Base-by-base conservation (phyloP, 2,888 invertebrate genomes). In the Ophion ellenae region DNA sequence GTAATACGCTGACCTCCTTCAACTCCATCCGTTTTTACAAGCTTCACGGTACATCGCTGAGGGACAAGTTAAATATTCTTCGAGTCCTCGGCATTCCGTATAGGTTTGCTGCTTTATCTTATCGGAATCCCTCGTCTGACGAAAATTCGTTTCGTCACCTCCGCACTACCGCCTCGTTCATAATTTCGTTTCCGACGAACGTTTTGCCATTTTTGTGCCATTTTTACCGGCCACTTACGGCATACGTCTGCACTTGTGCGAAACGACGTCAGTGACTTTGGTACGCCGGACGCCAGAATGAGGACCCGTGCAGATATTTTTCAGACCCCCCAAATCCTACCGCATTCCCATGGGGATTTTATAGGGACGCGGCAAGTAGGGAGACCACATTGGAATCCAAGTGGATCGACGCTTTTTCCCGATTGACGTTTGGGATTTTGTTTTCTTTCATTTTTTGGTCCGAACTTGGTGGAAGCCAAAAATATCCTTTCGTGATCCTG, bases 41-140 rank as follows among this genome's bases (percentile, higher is more conserved):
- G 75, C 75, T 71, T 74, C 77, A 64, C 76, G 76, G 53, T 81
- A 61, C 32, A 70, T 63, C 40, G 75, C 84, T 64, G 45, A 61
- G 61, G 70, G 24, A 84, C 75, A 84, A 84, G 75, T 84, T 80
- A 80, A 80, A 80, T 80, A 84, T 84, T 84, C 84, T 80, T 71
- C 79, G 74, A 79, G 63, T 80, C 70, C 40, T 24, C 47, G 14
- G 83, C 71, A 63, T 79, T 74, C 59, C 24, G 63, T 40, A 47
- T 9, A 24, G 66, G 67, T 47, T 67, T 71, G 61, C 63, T 73
- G 73, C 77, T 83, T 67, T 78, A 83, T 83, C 67, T 59, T 61
- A 74, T 67, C 61, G 57, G 32, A 66, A 24, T 63, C 57, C 32
- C 70, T 36, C 83, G 53, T 75, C 45, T 20, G 64, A 66, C 76